Base-by-base conservation (phyloP, 2,113 vertebrate species). In the Actenoides hombroni region DNA sequence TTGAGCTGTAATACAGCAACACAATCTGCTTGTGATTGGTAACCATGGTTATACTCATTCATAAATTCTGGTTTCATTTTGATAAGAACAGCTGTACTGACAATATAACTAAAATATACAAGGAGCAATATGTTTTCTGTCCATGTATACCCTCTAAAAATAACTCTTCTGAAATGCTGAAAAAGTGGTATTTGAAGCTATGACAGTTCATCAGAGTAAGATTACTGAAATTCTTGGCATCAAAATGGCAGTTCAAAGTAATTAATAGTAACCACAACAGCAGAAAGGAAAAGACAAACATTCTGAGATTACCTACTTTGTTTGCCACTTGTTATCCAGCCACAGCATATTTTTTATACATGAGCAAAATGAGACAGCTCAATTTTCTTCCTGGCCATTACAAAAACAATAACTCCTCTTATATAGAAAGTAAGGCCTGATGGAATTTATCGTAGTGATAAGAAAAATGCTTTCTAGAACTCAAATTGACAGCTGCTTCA, bases 71-170 rank as follows among this genome's bases (percentile, higher is more conserved):
- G 33, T 97, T 96, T 88, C 68, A 95, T 96, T 83, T 97, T 95
- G n/a, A 93, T 95, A 95, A 90, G 86, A 95, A 92, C 95, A 96
- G 95, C 95, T 97, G 92, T 94, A 96, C 46, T 90, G 90, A 91
- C 88, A 94, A 74, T 73, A 46, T 90, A 92, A 95, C 81, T 90
- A 60, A 96, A 96, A 88, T 57, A 78, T 79, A 68, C 44, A 57
- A 94, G 73, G 60, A 96, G 59, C 79, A 85, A 42, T 94, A 68
- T 94, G 74, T 80, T 95, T 90, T 31, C 61, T 96, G 74, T 79
- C 88, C 53, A 10, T 85, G 7, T 75, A n/a, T 84, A 49, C 37
- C 12, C 16, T 87, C 90, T 89, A 92, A 93, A 96, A 96, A 87
- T 73, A 91, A 88, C 46, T 88, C 49, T 60, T 83, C 61, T 84